These are phyloP conservation scores for Xylocampa areola DNA, from an alignment of 2,888 invertebrate genomes.

Conservation along the genomic window DNA sequence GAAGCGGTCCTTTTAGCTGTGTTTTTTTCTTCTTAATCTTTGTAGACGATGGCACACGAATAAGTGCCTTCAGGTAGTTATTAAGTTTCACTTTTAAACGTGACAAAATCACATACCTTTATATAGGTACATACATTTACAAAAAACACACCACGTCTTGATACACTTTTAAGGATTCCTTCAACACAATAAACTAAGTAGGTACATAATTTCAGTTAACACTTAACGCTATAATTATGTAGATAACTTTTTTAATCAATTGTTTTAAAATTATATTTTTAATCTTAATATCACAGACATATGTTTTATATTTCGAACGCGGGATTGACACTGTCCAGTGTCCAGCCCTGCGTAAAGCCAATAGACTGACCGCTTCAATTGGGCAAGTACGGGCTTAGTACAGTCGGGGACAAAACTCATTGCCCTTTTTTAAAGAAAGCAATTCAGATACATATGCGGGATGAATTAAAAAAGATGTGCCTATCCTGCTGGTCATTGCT, in stretches of 20 bases:
- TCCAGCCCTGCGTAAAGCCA: slow-evolving; percentile 36
- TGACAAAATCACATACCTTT: slow-evolving; percentile 10
- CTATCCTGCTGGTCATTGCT: no score
- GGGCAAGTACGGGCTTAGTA: slow-evolving; percentile 34
- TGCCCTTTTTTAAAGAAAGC: background rate
- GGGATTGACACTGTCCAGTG: slow-evolving; percentile 16
- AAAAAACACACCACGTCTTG: slow-evolving; percentile 6
- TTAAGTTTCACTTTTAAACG: background rate
- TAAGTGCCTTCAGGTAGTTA: slow-evolving; percentile 7
- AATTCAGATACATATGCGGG: no score
- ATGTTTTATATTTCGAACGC: slow-evolving; percentile 30
- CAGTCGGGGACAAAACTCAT: slow-evolving; percentile 40
- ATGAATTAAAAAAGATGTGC: no score
- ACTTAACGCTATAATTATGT: no score
- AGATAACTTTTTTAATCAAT: background rate
- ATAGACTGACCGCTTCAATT: slow-evolving; percentile 52
- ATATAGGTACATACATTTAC: background rate
- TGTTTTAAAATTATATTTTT: background rate
- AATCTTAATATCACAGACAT: slow-evolving; percentile 5
- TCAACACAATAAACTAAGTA: slow-evolving; percentile 1
- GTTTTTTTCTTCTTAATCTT: no score
- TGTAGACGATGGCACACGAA: background rate
- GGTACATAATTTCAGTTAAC: background rate
- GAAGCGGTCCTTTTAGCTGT: no score
- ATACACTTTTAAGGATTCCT: slow-evolving; percentile 34